Percentiles rank a stretch among this genome's conserved stretches.
Conservation (phyloP, 1,140 invertebrate species). For the Micrasema longulum region DNA sequence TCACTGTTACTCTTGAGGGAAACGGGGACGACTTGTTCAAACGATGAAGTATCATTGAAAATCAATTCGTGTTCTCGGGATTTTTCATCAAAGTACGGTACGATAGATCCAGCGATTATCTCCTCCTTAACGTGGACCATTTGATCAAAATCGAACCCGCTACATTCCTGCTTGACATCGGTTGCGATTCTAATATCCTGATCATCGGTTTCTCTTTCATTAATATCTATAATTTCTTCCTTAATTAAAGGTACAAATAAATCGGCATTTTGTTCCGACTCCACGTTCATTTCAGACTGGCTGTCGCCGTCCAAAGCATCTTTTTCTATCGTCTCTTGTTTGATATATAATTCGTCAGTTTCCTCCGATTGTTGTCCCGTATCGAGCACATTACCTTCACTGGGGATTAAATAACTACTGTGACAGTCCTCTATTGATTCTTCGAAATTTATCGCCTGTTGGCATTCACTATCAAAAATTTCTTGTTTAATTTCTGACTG, state of each 20-base stretch:
- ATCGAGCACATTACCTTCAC: slow-evolving; percentile 3
- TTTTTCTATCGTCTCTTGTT: slow-evolving; percentile 6
- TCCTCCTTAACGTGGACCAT: slow-evolving; percentile 6
- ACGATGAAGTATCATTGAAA: neutral
- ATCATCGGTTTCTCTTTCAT: neutral
- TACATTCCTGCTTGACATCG: neutral
- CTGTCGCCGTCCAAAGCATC: neutral
- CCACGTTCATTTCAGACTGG: neutral
- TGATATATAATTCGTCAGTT: neutral
- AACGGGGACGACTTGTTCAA: slow-evolving; percentile 21
- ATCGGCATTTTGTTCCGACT: neutral
- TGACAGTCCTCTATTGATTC: neutral
- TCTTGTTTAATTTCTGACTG: neutral
- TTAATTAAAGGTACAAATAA: neutral
- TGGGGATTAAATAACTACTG: slow-evolving; percentile 2
- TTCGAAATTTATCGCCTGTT: slow-evolving; percentile 17
- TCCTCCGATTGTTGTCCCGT: slow-evolving; percentile 3
- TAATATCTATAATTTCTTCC: neutral
- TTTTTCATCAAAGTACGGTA: neutral
- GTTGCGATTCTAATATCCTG: too few species aligned
- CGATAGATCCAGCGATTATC: too few species aligned
- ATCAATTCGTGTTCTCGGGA: neutral
- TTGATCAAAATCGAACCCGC: slow-evolving; percentile 12
- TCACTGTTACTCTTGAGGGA: slow-evolving; percentile 39
- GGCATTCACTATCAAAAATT: slow-evolving; percentile 1